Base-by-base conservation (phyloP, 2,888 invertebrate genomes). In the Pristionchus maxplancki region DNA sequence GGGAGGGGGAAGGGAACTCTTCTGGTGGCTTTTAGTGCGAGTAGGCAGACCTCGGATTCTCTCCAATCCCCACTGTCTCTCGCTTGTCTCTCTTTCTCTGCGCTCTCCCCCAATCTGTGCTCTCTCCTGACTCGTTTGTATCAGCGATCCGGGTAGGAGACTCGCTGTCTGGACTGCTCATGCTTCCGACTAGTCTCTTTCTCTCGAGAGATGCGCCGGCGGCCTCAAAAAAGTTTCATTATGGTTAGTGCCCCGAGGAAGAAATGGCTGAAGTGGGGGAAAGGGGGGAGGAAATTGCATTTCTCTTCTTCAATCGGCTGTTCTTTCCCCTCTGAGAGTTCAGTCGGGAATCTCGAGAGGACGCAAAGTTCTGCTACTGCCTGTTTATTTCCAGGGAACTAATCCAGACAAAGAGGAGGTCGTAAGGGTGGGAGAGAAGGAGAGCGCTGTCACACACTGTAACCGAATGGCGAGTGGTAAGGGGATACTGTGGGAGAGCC, bases 231-330 rank as follows among this genome's bases (percentile, higher is more conserved):
- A 78, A 48, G 78, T 78, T 78, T 78, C 78, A 78, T 78, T 78
- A 78, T 78, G 44, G 78, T 78, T 78, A 40, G 78, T 78, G 78
- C 78, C 28, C 31, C 28, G n/a, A 48, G 48, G 34, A 50, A 83
- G 83, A 83, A 83, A 83, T 48, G 81, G 81, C 28, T 48, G 83
- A 83, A 83, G 83, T 83, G 83, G 83, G n/a, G 31, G 83, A 53
- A 82, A 53, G 34, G 31, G 53, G 53, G 83, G 44, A 78, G 78
- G 78, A 78, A 78, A 78, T 78, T 78, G 78, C 78, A 78, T 78
- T 78, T n/a, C 78, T 44, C 78, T 28, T 24, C n/a, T 44, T 44
- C 28, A 71, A 37, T 71, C 71, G 71, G 44, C n/a, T 48, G 78
- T 78, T 78, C 78, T 78, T 78, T 78, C 37, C 71, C 34, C 34